A percentile compares a stretch with the other conserved stretches of the same genome.
phyloP scores from a whole-genome alignment of 2,888 invertebrate species.

The Vandiemenella viatica region DNA sequence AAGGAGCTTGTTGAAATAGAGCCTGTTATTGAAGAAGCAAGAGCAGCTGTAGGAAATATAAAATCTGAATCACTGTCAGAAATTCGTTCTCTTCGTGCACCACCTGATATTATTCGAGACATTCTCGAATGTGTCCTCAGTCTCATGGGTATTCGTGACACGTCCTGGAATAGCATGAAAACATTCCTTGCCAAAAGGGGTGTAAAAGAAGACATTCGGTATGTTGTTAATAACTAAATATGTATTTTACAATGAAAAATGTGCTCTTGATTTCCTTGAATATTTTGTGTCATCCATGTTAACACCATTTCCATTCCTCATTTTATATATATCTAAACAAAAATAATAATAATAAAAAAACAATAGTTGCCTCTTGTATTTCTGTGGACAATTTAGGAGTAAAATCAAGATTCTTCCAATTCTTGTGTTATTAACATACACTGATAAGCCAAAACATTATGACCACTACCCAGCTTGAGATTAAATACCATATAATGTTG shows the following conservation, averaged over 20 bases:
- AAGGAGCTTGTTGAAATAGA: constrained; percentile 82
- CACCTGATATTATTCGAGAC: constrained; percentile 91
- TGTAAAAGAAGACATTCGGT: constrained; percentile 85
- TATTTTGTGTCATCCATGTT: too few species aligned
- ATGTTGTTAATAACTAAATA: too few species aligned
- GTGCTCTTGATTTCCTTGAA: too few species aligned
- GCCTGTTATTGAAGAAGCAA: constrained; percentile 81
- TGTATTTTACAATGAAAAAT: too few species aligned
- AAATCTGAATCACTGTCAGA: constrained; percentile 88
- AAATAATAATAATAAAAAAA: not conserved
- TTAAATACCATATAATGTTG: too few species aligned
- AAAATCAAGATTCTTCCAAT: too few species aligned
- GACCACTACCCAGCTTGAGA: too few species aligned
- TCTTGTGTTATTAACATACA: too few species aligned
- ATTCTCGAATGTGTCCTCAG: constrained; percentile 92
- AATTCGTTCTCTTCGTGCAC: constrained; percentile 87
- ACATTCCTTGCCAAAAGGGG: constrained; percentile 91
- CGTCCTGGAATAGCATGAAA: constrained; percentile 99
- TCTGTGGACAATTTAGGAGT: too few species aligned
- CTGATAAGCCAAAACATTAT: too few species aligned
- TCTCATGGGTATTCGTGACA: constrained; percentile 95
- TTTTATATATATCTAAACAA: not conserved
- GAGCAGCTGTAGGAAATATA: constrained; percentile 89
- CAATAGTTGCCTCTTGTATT: too few species aligned
- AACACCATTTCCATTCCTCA: too few species aligned